A percentile compares a stretch with the other conserved stretches of the same genome.
Conservation (phyloP, 2,113 vertebrate species). For the Gavia stellata region DNA sequence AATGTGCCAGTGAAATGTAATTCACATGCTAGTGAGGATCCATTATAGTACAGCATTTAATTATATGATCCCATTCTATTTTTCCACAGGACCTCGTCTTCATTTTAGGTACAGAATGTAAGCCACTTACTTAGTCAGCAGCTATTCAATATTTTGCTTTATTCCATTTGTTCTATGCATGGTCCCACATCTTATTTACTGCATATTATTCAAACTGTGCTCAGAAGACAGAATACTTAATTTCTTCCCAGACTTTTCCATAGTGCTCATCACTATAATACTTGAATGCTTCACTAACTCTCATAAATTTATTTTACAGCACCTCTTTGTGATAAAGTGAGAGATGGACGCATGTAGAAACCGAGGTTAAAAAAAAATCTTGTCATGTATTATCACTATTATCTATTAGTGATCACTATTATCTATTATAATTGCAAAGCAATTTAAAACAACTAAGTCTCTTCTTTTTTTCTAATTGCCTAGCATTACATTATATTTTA, state of each 20-base stretch:
- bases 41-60: neutral
- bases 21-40: neutral
- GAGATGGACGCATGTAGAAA: neutral
- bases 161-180: neutral
- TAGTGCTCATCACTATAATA: neutral
- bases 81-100: neutral
- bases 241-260: neutral
- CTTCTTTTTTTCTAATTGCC: neutral
- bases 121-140: neutral
- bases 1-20: neutral
- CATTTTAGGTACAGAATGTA: neutral
- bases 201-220: neutral
- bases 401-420: neutral
- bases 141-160: neutral
- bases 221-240: neutral
- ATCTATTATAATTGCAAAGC: neutral
- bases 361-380: neutral
- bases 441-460: neutral
- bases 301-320: neutral
- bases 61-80: neutral
- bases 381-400: neutral
- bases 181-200: neutral
- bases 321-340: neutral
- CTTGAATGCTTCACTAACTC: neutral
- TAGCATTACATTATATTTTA: neutral